Evolutionary conservation across 2,888 invertebrate species (phyloP).

Genomic region (Caenorhabditis panamensis): DNA sequence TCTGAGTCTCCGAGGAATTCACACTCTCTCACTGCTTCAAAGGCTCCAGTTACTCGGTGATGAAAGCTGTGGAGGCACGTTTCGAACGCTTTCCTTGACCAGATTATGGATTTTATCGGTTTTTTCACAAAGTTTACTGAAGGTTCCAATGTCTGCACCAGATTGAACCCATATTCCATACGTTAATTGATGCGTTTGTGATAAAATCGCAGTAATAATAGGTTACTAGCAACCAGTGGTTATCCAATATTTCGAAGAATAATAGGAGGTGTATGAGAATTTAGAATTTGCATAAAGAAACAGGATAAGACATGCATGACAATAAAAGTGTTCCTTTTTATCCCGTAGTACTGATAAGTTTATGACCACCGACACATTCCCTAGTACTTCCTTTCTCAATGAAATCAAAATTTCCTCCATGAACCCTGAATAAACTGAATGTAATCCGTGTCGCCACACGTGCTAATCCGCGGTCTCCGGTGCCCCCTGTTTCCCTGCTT

Average conservation of each 20-base stretch:
- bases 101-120: too few relatives aligned
- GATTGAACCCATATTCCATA: background rate
- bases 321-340: too few relatives aligned
- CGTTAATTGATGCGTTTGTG: too few relatives aligned
- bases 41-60: constrained; percentile 39
- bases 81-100: constrained; percentile 3
- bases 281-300: too few relatives aligned
- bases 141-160: background rate
- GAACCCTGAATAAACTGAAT: constrained; percentile 10
- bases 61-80: constrained; percentile 21
- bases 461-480: constrained; percentile 26
- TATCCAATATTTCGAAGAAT: background rate
- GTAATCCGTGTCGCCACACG: constrained; percentile 39
- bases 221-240: too few relatives aligned
- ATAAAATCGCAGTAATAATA: too few relatives aligned
- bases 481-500: constrained; percentile 35
- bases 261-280: too few relatives aligned
- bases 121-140: background rate
- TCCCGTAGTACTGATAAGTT: too few relatives aligned
- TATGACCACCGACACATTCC: too few relatives aligned
- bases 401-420: too few relatives aligned
- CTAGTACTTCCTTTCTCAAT: too few relatives aligned
- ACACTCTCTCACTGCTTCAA: constrained; percentile 12
- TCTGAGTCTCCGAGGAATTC: constrained; percentile 21
- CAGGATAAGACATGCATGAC: too few relatives aligned